Evolutionary conservation across 2,888 invertebrate genomes (phyloP).

Genomic region (Hyposoter dolosus): DNA sequence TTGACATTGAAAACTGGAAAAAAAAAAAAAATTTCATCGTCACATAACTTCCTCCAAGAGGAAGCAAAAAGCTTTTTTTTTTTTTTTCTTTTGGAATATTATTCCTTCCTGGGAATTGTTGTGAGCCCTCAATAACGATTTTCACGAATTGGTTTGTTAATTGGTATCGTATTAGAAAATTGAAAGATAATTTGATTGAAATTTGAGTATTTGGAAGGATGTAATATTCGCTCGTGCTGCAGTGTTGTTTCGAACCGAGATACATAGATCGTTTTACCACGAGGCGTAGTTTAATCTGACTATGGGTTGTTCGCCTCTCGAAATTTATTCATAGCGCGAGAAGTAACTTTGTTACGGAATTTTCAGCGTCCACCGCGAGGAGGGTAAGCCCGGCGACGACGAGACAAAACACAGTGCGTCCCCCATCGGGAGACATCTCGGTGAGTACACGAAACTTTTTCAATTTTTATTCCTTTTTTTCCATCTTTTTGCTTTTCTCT

Average conservation of each 20-base stretch:
- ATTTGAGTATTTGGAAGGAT: neutral
- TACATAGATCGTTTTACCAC: conserved; percentile 45
- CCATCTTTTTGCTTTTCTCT: neutral
- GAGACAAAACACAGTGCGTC: conserved; percentile 50
- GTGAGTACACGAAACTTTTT: conserved; percentile 63
- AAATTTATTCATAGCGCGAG: conserved; percentile 83
- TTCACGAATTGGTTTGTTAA: neutral
- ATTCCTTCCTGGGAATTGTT: neutral
- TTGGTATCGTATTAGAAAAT: neutral
- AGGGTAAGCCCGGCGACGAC: conserved; percentile 65
- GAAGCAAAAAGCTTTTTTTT: too few relatives aligned
- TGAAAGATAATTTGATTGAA: neutral
- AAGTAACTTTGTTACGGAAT: conserved; percentile 82
- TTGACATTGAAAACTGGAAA: too few relatives aligned
- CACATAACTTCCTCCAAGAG: too few relatives aligned
- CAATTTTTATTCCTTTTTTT: conserved; percentile 51
- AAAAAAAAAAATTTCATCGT: too few relatives aligned
- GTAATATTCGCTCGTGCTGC: neutral
- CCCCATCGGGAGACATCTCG: conserved; percentile 22
- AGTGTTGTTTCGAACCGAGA: conserved; percentile 12
- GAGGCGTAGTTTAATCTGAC: conserved; percentile 77
- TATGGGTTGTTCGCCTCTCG: conserved; percentile 71
- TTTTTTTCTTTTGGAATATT: too few relatives aligned
- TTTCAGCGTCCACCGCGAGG: conserved; percentile 75
- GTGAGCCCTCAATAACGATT: too few relatives aligned